These are phyloP conservation scores for Dendrolimus punctatus DNA, from an alignment of 1,140 invertebrate species.

Conservation along the genomic window DNA sequence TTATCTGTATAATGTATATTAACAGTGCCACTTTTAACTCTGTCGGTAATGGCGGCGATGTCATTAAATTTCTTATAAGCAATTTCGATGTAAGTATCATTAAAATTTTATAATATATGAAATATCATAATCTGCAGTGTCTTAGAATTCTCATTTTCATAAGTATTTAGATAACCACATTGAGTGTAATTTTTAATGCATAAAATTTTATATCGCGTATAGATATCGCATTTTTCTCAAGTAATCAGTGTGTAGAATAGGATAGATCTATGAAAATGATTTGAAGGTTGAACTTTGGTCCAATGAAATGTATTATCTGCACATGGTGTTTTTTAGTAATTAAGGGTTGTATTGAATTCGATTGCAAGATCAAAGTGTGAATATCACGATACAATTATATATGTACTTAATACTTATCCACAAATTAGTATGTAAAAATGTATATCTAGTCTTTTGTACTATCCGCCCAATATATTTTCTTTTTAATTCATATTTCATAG, in stretches of 20 bases:
- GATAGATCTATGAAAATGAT: constrained; percentile 30
- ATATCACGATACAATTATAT: not conserved
- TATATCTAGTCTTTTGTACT: no score
- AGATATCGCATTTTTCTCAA: constrained; percentile 14
- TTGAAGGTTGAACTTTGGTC: constrained; percentile 69
- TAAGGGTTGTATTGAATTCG: constrained; percentile 23
- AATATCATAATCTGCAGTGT: constrained; percentile 28
- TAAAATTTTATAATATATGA: constrained; percentile 20
- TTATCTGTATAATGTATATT: constrained; percentile 28
- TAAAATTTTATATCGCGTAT: constrained; percentile 13
- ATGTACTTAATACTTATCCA: not conserved
- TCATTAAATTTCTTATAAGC: constrained; percentile 41
- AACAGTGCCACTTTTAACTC: constrained; percentile 53
- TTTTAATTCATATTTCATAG: no score
- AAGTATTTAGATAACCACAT: constrained; percentile 15
- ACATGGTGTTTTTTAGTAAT: constrained; percentile 48
- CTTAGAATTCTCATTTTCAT: constrained; percentile 28
- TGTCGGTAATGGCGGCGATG: constrained; percentile 20
- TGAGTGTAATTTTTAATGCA: constrained; percentile 12
- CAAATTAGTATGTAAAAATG: constrained; percentile 2
- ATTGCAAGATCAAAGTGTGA: constrained; percentile 5
- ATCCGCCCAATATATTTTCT: no score
- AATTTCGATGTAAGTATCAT: constrained; percentile 34
- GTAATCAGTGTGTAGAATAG: constrained; percentile 19
- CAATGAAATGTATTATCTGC: constrained; percentile 62